Evolutionary conservation across 2,113 vertebrate species (phyloP).

Genomic region (Bos taurus): ARS-UCD2.0 NC_037328.1:3604001-3604500

Average conservation of each 20-base stretch:
- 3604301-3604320: background rate
- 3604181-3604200: background rate
- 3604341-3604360: accelerated
- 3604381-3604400: background rate
- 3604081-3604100: background rate
- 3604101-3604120: background rate
- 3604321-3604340: background rate
- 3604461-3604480: accelerated
- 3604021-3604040: accelerated
- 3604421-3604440: background rate
- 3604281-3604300: background rate
- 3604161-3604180: background rate
- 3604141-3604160: background rate
- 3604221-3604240: background rate
- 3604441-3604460: background rate
- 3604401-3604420: background rate
- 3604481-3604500: background rate
- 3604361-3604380: background rate
- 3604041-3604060: accelerated
- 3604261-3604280: background rate
- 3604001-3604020: background rate
- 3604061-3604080: accelerated
- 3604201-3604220: background rate
- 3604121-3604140: background rate
- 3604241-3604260: background rate